phyloP scores from a whole-genome alignment of 2,888 invertebrate species.

The Nomada goodeniana region DNA sequence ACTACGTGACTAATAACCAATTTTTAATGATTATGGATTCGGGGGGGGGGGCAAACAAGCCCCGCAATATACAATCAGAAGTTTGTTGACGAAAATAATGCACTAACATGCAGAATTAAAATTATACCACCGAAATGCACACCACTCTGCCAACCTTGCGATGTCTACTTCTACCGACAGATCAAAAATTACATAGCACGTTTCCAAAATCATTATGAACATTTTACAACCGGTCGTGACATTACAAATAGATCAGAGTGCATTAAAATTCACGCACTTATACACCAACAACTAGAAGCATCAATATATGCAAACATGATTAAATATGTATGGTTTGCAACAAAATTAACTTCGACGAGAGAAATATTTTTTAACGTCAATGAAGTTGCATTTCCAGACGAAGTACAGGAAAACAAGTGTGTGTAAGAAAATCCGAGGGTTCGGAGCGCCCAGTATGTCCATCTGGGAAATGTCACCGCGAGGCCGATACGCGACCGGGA shows the following conservation, averaged over 20 bases:
- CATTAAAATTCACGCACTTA: neutral
- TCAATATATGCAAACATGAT: neutral
- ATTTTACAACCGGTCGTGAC: neutral
- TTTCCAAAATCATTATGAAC: neutral
- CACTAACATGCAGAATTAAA: neutral
- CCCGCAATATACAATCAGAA: neutral
- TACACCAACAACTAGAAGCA: neutral
- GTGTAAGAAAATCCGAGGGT: too few species aligned
- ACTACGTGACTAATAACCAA: too few species aligned
- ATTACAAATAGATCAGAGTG: neutral
- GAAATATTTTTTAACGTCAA: slow-evolving; percentile 9
- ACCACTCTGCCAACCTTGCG: neutral
- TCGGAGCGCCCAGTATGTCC: too few species aligned
- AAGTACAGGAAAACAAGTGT: neutral
- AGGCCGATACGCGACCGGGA: too few species aligned
- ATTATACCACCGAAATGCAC: neutral
- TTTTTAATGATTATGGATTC: neutral
- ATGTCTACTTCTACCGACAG: neutral
- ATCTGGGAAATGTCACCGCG: too few species aligned
- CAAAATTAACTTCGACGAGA: neutral
- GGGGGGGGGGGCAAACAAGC: neutral
- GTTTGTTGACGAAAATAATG: neutral
- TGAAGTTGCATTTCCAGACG: neutral
- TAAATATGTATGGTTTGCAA: slow-evolving; percentile 1
- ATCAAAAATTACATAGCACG: neutral